Percentiles rank a stretch among this genome's conserved stretches.
Conservation (phyloP, 2,797 vertebrate species). For the Thaleichthys pacificus region DNA sequence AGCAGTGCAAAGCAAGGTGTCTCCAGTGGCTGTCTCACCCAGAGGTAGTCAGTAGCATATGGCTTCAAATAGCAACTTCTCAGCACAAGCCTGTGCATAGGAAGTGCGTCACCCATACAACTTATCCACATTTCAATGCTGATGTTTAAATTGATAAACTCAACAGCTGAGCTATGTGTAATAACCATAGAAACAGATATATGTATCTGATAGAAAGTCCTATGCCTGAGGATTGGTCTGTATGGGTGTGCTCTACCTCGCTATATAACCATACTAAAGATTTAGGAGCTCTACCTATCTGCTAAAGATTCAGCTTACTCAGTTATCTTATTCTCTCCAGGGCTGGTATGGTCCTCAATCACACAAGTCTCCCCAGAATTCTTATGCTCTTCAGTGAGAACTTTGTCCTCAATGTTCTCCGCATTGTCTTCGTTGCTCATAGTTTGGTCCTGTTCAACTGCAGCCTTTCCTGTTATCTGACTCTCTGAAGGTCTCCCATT, state of each 20-base stretch:
- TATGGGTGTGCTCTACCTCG: not conserved
- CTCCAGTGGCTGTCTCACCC: no score
- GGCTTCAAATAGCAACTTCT: not conserved
- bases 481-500: not conserved
- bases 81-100: not conserved
- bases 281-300: not conserved
- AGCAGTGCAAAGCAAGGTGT: no score
- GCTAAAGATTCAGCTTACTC: constrained; percentile 12
- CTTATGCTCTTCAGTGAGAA: not conserved
- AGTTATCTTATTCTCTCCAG: constrained; percentile 3
- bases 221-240: not conserved
- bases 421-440: not conserved
- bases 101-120: constrained; percentile 13
- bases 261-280: not conserved
- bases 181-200: no score
- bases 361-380: constrained; percentile 6
- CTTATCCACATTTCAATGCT: no score
- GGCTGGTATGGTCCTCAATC: constrained; percentile 5
- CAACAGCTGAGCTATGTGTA: no score
- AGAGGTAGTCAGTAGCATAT: no score
- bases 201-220: not conserved
- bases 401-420: not conserved
- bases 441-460: not conserved
- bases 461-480: not conserved
- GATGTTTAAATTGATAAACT: no score